Percentiles rank a stretch among this genome's conserved stretches.
phyloP scores from a whole-genome alignment of 2,113 vertebrate genomes.

The Rhegmatorhina hoffmannsi region DNA sequence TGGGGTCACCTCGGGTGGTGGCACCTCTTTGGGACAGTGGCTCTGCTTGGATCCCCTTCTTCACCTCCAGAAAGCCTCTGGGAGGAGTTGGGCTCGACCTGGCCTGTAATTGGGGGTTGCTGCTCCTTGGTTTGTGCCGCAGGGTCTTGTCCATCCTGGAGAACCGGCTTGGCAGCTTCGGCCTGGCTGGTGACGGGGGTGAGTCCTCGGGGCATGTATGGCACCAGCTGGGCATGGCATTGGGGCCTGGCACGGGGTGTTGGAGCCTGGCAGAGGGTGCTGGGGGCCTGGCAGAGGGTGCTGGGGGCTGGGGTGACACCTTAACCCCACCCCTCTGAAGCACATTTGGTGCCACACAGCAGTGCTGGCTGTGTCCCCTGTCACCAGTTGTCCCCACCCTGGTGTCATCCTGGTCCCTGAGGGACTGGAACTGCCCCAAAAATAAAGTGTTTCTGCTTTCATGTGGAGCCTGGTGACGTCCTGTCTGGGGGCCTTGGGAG shows the following conservation, averaged over 20 bases:
- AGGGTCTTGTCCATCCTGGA: not conserved
- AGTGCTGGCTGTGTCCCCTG: not conserved
- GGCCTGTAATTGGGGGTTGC: not conserved
- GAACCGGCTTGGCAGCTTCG: not conserved
- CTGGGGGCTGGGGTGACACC: not conserved
- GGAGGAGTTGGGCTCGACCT: not conserved
- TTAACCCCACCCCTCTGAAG: not conserved
- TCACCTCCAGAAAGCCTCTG: not conserved
- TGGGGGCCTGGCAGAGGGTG: too few species aligned
- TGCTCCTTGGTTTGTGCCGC: not conserved
- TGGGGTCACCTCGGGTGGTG: accelerated
- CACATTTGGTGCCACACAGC: not conserved
- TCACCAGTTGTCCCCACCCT: accelerated
- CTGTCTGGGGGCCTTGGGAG: not conserved
- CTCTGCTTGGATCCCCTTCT: not conserved
- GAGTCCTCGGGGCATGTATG: not conserved
- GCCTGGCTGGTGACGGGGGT: not conserved
- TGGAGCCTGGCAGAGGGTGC: not conserved
- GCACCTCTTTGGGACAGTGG: not conserved
- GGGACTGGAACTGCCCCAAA: not conserved
- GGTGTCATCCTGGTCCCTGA: not conserved
- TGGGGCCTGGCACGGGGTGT: not conserved
- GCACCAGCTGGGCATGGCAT: not conserved
- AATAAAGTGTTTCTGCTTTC: conserved; percentile 6
- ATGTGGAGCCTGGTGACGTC: accelerated